Evolutionary conservation across 2,888 invertebrate genomes (phyloP).

Genomic region (Ormyrus labotus): DNA sequence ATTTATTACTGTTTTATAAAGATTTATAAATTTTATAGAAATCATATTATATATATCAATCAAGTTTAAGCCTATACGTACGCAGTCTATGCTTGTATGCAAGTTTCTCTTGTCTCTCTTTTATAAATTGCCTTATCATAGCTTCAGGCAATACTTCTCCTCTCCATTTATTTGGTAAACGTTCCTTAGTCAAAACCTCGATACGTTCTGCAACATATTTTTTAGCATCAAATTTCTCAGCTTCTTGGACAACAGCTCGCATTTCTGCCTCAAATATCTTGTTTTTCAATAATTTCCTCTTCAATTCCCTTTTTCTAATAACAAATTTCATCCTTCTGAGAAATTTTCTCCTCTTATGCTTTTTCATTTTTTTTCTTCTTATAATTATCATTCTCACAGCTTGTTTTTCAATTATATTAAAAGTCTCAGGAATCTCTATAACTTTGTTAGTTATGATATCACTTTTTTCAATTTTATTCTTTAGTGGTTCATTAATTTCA

Average conservation of each 20-base stretch:
- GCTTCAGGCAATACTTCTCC: slow-evolving; percentile 83
- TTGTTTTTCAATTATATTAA: slow-evolving; percentile 80
- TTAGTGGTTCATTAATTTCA: slow-evolving; percentile 66
- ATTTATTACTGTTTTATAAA: slow-evolving; percentile 31
- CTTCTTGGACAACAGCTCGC: slow-evolving; percentile 82
- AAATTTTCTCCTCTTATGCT: slow-evolving; percentile 88
- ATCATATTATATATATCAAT: slow-evolving; percentile 27
- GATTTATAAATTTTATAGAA: slow-evolving; percentile 28
- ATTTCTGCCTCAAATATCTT: slow-evolving; percentile 86
- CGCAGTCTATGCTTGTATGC: slow-evolving; percentile 57
- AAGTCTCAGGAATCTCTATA: slow-evolving; percentile 76
- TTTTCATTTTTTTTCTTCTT: slow-evolving; percentile 89
- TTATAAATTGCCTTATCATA: slow-evolving; percentile 82
- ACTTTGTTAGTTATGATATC: slow-evolving; percentile 76
- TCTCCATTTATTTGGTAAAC: slow-evolving; percentile 78
- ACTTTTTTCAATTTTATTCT: slow-evolving; percentile 62
- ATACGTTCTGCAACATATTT: slow-evolving; percentile 83
- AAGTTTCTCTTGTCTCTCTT: slow-evolving; percentile 77
- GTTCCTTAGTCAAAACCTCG: slow-evolving; percentile 79
- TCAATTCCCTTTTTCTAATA: slow-evolving; percentile 83
- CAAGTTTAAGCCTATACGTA: slow-evolving; percentile 46
- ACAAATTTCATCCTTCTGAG: slow-evolving; percentile 87
- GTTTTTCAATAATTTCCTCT: slow-evolving; percentile 85
- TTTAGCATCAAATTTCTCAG: slow-evolving; percentile 86
- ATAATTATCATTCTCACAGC: slow-evolving; percentile 87